These are phyloP conservation scores for Tholera decimalis DNA, from an alignment of 2,888 invertebrate genomes.

Conservation along the genomic window DNA sequence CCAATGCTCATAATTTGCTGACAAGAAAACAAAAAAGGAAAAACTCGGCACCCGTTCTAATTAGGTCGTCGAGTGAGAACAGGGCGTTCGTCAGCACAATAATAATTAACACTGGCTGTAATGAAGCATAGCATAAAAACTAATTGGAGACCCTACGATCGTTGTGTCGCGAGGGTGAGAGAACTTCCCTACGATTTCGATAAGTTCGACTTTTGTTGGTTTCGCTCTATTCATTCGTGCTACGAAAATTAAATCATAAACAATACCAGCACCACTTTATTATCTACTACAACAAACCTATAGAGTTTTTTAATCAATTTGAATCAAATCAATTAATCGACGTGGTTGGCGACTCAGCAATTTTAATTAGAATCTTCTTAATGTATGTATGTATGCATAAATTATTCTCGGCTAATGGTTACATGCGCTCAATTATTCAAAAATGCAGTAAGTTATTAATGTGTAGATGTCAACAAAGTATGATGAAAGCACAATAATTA, in stretches of 20 bases:
- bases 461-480: constrained; percentile 46
- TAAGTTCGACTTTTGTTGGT: constrained; percentile 73
- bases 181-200: constrained; percentile 73
- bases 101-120: constrained; percentile 91
- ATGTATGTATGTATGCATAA: constrained; percentile 42
- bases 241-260: constrained; percentile 54
- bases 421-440: constrained; percentile 33
- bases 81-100: constrained; percentile 89
- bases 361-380: constrained; percentile 45
- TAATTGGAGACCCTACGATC: constrained; percentile 87
- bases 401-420: constrained; percentile 34
- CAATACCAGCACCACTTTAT: constrained; percentile 35
- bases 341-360: constrained; percentile 26
- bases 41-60: constrained; percentile 85
- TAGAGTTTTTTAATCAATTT: constrained; percentile 36
- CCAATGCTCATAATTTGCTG: constrained; percentile 85
- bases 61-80: constrained; percentile 90
- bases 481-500: constrained; percentile 50
- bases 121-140: constrained; percentile 90
- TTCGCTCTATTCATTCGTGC: constrained; percentile 42
- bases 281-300: constrained; percentile 25
- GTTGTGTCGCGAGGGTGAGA: constrained; percentile 78
- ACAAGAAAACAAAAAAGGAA: constrained; percentile 84
- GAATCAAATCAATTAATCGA: constrained; percentile 41
- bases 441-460: constrained; percentile 34